Evolutionary conservation across 2,797 vertebrate species (phyloP).

Genomic region (Ataeniobius toweri): DNA sequence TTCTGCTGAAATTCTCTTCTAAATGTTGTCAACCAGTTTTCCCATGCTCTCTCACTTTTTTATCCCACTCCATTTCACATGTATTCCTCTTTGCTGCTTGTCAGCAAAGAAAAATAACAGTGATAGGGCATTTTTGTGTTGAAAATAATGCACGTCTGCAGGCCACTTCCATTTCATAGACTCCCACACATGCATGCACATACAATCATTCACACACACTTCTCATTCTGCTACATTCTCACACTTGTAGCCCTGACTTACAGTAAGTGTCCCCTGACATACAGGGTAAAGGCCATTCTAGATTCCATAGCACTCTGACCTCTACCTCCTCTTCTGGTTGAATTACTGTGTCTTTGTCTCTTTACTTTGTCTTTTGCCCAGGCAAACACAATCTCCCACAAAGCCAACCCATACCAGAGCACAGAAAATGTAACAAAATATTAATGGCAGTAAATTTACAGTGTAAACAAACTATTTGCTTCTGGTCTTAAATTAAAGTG

Average conservation of each 20-base stretch:
- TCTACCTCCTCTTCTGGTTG: constrained; percentile 46
- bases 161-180: constrained; percentile 37
- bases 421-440: constrained; percentile 16
- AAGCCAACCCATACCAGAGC: constrained; percentile 3
- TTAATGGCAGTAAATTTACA: constrained; percentile 14
- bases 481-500: constrained; percentile 20
- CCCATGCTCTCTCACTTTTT: not conserved
- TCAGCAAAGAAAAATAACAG: constrained; percentile 32
- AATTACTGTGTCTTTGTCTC: constrained; percentile 51
- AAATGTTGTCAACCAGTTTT: constrained; percentile 13
- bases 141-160: constrained; percentile 37
- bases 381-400: constrained; percentile 6
- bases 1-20: constrained; percentile 36
- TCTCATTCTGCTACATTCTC: not conserved
- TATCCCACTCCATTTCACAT: constrained; percentile 15
- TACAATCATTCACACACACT: not conserved
- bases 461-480: constrained; percentile 24
- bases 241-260: constrained; percentile 40
- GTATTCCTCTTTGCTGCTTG: constrained; percentile 28
- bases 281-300: constrained; percentile 58
- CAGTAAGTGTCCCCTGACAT: constrained; percentile 55
- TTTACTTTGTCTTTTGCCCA: constrained; percentile 14
- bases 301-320: constrained; percentile 69
- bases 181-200: constrained; percentile 37
- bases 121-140: not conserved